Percentiles rank a stretch among this genome's conserved stretches.
These are phyloP conservation scores for Anaspis maculata DNA, from an alignment of 2,888 invertebrate genomes.

Conservation along the genomic window DNA sequence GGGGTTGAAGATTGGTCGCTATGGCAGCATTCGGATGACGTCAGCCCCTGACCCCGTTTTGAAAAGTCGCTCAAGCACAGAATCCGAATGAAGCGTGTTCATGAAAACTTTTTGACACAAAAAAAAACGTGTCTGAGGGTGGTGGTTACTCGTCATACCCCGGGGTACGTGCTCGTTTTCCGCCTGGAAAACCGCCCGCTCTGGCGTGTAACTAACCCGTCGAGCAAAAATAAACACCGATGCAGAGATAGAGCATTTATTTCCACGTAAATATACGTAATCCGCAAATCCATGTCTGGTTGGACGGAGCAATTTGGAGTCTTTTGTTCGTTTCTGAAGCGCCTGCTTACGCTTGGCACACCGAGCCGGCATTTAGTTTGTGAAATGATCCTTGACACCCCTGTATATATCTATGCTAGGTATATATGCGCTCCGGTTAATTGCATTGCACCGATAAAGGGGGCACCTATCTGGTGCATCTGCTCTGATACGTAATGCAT, in stretches of 20 bases:
- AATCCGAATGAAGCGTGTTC: no score
- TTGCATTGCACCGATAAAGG: no score
- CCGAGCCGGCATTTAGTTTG: slow-evolving; percentile 9
- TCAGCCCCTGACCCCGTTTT: no score
- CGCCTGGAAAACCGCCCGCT: slow-evolving; percentile 9
- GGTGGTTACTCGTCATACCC: no score
- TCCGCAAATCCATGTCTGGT: background rate
- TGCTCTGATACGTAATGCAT: no score
- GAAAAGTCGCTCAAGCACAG: no score
- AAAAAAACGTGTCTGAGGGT: no score
- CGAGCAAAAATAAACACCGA: slow-evolving; percentile 7
- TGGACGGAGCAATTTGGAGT: background rate
- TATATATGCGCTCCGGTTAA: slow-evolving; percentile 8
- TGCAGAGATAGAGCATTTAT: background rate
- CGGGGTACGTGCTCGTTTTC: slow-evolving; percentile 9
- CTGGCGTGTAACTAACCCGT: slow-evolving; percentile 11
- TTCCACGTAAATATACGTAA: background rate
- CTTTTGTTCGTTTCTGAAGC: slow-evolving; percentile 2
- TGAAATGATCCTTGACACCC: slow-evolving; percentile 12
- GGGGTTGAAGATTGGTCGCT: no score
- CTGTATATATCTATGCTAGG: no score
- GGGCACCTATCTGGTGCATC: no score
- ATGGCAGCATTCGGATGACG: no score
- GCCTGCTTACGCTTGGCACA: slow-evolving; percentile 3
- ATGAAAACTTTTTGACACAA: no score